phyloP scores from a whole-genome alignment of 2,888 invertebrate species.

The Stratiomys singularior region DNA sequence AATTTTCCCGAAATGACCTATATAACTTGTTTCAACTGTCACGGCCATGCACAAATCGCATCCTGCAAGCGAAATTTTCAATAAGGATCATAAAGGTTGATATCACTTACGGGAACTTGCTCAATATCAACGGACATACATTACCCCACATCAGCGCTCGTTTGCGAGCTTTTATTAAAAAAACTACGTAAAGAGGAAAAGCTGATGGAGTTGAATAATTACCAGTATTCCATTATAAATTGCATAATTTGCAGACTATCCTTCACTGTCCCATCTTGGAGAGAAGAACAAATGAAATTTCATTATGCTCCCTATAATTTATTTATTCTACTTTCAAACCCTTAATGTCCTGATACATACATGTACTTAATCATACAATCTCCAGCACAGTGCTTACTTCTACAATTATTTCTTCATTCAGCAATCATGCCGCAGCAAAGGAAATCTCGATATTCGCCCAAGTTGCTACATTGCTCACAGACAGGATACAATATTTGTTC shows the following conservation, averaged over 20 bases:
- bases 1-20: too few relatives aligned
- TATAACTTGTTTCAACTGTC: too few relatives aligned
- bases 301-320: not conserved
- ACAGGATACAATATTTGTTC: constrained; percentile 20
- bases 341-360: not conserved
- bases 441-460: not conserved
- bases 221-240: not conserved
- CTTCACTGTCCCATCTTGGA: not conserved
- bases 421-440: not conserved
- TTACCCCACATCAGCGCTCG: too few relatives aligned
- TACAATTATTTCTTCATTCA: constrained; percentile 5
- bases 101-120: too few relatives aligned
- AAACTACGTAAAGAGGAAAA: too few relatives aligned
- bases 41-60: too few relatives aligned
- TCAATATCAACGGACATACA: too few relatives aligned
- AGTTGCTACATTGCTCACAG: not conserved
- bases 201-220: not conserved
- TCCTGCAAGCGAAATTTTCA: too few relatives aligned
- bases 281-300: not conserved
- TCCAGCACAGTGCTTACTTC: not conserved
- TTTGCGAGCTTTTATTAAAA: too few relatives aligned
- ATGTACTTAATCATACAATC: not conserved
- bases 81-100: too few relatives aligned
- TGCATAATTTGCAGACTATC: not conserved
- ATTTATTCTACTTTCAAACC: not conserved